Base-by-base conservation (phyloP, 2,797 vertebrate genomes). In the Smutsia temminckii region DNA sequence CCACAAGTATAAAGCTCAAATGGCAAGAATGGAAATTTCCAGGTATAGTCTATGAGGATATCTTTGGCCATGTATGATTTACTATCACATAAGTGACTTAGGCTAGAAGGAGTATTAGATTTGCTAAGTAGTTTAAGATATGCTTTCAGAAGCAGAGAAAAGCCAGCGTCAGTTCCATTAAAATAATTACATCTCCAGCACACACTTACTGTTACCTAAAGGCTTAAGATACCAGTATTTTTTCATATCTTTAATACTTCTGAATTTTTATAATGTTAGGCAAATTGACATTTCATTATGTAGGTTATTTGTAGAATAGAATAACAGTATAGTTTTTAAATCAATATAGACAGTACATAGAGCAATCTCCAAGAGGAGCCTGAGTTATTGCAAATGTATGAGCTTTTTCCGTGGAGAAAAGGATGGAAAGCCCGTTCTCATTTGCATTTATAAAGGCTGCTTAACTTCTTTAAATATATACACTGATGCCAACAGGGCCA, bases 391-490 rank as follows among this genome's bases (percentile, higher is more conserved):
- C 87, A 98, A 98, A 98, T 96, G 94, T 94, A 97, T 98, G 95
- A 97, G 95, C 94, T 97, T 96, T 95, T 97, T 94, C 96, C 87
- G 91, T 6, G 59, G 92, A 97, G 89, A 89, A 95, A 96, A 84
- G 92, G 95, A 97, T 17, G 57, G 92, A 96, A 93, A 96, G 95
- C 84, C 85, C 55, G 83, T 95, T 97, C 89, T 63, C 91, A 98
- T 98, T 97, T 98, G 97, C 97, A 98, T 98, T 98, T 97, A 97
- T 96, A 97, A 97, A 98, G 97, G 96, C 96, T 97, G 88, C 25
- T 11, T 92, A 94, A 95, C 94, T 96, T 96, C 95, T 97, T 98
- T 97, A 97, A 97, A 97, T 95, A 97, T 97, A 97, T 96, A 98
- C 95, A 93, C 93, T 94, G 95, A 94, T 96, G 96, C 94, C 97